Percentiles rank a stretch among this genome's conserved stretches.
These are phyloP conservation scores for Rhabdophis nuchalis DNA, from an alignment of 2,797 vertebrate species.

Conservation along the genomic window DNA sequence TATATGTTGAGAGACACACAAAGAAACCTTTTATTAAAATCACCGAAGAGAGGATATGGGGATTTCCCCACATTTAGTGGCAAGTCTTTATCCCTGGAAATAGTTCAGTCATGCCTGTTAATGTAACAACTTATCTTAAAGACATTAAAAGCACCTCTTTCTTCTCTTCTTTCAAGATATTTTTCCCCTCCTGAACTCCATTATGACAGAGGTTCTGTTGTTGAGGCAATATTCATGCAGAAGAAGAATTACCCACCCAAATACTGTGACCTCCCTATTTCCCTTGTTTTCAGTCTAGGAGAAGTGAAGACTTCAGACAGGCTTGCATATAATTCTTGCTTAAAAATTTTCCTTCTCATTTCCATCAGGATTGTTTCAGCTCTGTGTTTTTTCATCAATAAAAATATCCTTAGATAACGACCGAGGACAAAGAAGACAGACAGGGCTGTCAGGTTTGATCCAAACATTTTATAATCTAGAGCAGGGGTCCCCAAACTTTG, in stretches of 20 bases:
- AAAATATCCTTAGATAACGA: background rate
- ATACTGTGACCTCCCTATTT: background rate
- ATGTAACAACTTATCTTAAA: background rate
- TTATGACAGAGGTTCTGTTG: conserved; percentile 2
- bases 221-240: background rate
- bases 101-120: background rate
- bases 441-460: background rate
- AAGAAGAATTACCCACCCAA: background rate
- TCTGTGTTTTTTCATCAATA: background rate
- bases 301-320: too few relatives aligned
- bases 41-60: conserved; percentile 14
- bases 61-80: conserved; percentile 34
- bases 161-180: background rate
- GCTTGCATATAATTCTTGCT: background rate
- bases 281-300: background rate
- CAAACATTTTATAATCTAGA: background rate
- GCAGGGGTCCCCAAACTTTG: too few relatives aligned
- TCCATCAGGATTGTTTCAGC: background rate
- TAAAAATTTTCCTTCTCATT: background rate
- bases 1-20: background rate
- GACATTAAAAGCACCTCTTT: background rate
- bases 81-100: background rate
- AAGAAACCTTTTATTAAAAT: background rate
- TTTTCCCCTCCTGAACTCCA: background rate
- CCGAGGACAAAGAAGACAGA: background rate